A percentile compares a stretch with the other conserved stretches of the same genome.
phyloP scores from a whole-genome alignment of 2,888 invertebrate species.

The Rhimphoctona megacephalus region DNA sequence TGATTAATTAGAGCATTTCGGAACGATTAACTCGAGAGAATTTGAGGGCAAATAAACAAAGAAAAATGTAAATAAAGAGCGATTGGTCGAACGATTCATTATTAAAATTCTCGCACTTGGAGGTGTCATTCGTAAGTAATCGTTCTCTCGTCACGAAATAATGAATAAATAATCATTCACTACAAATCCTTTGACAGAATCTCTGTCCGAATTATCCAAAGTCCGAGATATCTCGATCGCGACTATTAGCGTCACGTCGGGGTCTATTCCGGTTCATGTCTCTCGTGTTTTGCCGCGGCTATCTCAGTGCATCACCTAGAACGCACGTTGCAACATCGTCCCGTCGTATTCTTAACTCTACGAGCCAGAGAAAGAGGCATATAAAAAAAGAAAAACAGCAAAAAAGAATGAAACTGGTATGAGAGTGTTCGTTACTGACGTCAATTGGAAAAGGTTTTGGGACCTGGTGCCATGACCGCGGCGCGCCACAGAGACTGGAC shows the following conservation, averaged over 20 bases:
- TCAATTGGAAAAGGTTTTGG: slow-evolving; percentile 84
- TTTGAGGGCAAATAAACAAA: neutral
- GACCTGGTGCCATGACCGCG: slow-evolving; percentile 69
- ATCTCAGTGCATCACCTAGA: slow-evolving; percentile 55
- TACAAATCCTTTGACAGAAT: neutral
- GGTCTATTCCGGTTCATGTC: slow-evolving; percentile 64
- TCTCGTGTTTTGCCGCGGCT: slow-evolving; percentile 31
- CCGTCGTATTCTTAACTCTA: slow-evolving; percentile 80
- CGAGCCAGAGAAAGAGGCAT: slow-evolving; percentile 50
- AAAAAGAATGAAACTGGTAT: slow-evolving; percentile 57
- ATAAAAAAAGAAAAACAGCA: slow-evolving; percentile 34
- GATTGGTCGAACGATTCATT: neutral
- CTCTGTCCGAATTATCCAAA: slow-evolving; percentile 24
- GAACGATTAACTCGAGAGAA: too few relatives aligned
- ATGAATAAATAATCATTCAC: neutral
- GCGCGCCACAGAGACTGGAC: slow-evolving; percentile 43
- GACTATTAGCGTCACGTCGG: slow-evolving; percentile 50
- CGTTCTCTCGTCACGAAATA: neutral
- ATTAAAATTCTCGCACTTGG: neutral
- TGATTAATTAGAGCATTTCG: too few relatives aligned
- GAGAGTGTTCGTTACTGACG: slow-evolving; percentile 79
- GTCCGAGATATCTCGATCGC: slow-evolving; percentile 50
- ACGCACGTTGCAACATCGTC: slow-evolving; percentile 77
- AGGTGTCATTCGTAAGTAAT: neutral
- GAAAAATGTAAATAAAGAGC: neutral